Conservation (phyloP, 1,140 invertebrate genomes). For the Calycopis cecrops region DNA sequence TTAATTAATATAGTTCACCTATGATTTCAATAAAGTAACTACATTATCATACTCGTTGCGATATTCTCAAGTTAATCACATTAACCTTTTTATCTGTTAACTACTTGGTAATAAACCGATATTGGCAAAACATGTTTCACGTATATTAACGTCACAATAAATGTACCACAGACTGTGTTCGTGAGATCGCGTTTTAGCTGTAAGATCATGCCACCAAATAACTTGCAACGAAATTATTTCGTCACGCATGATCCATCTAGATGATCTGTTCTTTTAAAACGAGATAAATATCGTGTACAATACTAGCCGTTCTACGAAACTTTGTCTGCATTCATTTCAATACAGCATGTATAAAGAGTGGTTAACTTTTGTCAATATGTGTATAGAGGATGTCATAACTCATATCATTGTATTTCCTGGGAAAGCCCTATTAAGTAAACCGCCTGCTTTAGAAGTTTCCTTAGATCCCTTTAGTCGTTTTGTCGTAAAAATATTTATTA, state of each 20-base stretch:
- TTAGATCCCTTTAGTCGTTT: too few relatives aligned
- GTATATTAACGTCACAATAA: neutral
- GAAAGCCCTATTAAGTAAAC: too few relatives aligned
- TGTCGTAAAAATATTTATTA: too few relatives aligned
- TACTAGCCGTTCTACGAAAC: too few relatives aligned
- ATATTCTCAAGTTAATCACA: slow-evolving; percentile 6
- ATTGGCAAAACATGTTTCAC: slow-evolving; percentile 8
- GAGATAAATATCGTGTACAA: neutral
- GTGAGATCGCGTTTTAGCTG: slow-evolving; percentile 1
- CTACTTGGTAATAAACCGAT: slow-evolving; percentile 4
- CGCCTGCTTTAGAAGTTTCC: too few relatives aligned
- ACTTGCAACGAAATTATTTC: slow-evolving; percentile 7
- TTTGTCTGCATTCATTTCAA: too few relatives aligned
- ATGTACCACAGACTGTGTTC: neutral
- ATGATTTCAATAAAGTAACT: slow-evolving; percentile 1
- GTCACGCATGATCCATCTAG: slow-evolving; percentile 3
- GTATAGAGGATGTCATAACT: too few relatives aligned
- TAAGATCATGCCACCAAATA: slow-evolving; percentile 2
- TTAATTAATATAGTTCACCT: slow-evolving; percentile 2
- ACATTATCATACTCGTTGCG: slow-evolving; percentile 4
- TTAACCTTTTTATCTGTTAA: slow-evolving; percentile 10
- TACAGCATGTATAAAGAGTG: too few relatives aligned
- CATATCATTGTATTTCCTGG: too few relatives aligned
- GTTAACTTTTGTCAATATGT: too few relatives aligned
- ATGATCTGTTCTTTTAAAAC: neutral